These are phyloP conservation scores for Agrotis clavis DNA, from an alignment of 2,888 invertebrate species.

Conservation along the genomic window DNA sequence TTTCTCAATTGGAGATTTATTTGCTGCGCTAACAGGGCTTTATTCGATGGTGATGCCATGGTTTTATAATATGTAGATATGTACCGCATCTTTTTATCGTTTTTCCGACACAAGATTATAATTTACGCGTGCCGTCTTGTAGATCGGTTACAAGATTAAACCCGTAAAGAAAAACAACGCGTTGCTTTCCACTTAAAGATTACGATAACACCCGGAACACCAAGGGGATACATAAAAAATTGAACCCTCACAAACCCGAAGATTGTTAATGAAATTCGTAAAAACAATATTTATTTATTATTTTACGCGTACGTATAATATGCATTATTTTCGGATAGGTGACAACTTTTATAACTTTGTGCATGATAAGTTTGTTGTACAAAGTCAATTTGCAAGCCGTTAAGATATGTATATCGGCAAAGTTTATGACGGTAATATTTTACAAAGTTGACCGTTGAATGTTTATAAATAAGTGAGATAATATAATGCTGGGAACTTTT, in stretches of 20 bases:
- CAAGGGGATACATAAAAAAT: conserved; percentile 39
- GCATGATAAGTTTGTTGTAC: conserved; percentile 32
- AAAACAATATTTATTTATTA: conserved; percentile 7
- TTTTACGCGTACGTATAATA: background rate
- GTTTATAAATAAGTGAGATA: conserved; percentile 50
- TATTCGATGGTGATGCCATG: conserved; percentile 52
- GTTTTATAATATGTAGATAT: conserved; percentile 40
- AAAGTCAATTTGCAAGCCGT: conserved; percentile 37
- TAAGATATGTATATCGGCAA: conserved; percentile 27
- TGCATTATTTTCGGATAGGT: background rate
- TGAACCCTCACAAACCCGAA: conserved; percentile 26
- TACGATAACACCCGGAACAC: conserved; percentile 44
- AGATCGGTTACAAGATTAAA: conserved; percentile 42
- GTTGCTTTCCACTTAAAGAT: conserved; percentile 33
- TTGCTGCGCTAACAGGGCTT: conserved; percentile 65
- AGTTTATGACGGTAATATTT: conserved; percentile 43
- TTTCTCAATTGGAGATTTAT: conserved; percentile 75
- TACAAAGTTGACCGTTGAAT: conserved; percentile 42
- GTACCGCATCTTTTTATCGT: conserved; percentile 11
- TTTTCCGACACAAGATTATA: conserved; percentile 1
- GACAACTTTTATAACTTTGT: conserved; percentile 5
- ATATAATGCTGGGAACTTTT: conserved; percentile 46
- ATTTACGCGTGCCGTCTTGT: conserved; percentile 12
- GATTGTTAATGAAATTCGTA: conserved; percentile 33
- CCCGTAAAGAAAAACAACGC: conserved; percentile 27